A percentile compares a stretch with the other conserved stretches of the same genome.
phyloP scores from a whole-genome alignment of 2,113 vertebrate species.

The Paradoxurus hermaphroditus region DNA sequence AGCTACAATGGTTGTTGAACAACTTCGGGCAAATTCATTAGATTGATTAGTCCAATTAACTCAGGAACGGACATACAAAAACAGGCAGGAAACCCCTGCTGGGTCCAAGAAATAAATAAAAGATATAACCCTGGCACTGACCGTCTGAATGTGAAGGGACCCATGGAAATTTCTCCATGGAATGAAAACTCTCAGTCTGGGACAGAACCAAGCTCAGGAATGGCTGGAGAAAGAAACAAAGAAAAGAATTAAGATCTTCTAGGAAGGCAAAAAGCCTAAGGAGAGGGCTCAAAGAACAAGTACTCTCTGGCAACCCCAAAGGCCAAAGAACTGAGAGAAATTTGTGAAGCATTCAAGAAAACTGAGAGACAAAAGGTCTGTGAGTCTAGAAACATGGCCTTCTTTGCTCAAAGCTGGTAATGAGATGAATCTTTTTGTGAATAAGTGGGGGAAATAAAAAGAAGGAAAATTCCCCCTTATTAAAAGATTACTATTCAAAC shows the following conservation, averaged over 20 bases:
- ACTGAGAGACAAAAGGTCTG: background rate
- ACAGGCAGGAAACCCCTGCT: constrained; percentile 73
- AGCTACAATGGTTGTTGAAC: constrained; percentile 9
- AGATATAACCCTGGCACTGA: constrained; percentile 23
- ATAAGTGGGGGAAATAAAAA: constrained; percentile 47
- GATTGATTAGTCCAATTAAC: constrained; percentile 71
- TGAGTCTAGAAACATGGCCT: background rate
- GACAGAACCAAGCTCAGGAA: constrained; percentile 40
- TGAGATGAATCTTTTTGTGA: constrained; percentile 27
- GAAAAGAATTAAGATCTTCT: constrained; percentile 39
- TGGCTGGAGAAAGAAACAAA: constrained; percentile 58
- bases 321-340: constrained; percentile 25
- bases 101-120: constrained; percentile 69
- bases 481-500: background rate
- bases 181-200: constrained; percentile 53
- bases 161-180: constrained; percentile 35
- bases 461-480: background rate
- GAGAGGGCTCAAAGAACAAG: background rate
- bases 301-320: constrained; percentile 18
- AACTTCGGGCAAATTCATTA: constrained; percentile 70
- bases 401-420: constrained; percentile 57
- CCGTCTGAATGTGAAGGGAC: background rate
- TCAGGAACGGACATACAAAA: constrained; percentile 65
- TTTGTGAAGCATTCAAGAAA: constrained; percentile 39
- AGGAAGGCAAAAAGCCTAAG: constrained; percentile 47